These are phyloP conservation scores for Zootermopsis nevadensis DNA, from an alignment of 2,888 invertebrate genomes.

Conservation along the genomic window DNA sequence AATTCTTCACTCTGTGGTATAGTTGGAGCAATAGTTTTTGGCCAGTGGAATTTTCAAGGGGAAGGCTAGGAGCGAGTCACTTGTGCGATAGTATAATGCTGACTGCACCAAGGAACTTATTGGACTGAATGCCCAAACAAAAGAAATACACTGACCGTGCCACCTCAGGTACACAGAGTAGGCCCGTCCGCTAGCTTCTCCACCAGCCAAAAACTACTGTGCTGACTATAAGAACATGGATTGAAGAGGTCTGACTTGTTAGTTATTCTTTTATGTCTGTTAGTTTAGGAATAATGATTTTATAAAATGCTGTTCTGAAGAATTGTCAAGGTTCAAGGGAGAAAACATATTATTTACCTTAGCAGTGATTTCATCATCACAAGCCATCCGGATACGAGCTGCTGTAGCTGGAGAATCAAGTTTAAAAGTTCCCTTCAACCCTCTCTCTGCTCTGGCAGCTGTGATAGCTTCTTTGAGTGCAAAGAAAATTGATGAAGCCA, in stretches of 20 bases:
- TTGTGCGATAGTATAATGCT: background rate
- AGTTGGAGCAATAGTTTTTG: no score
- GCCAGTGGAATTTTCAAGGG: background rate
- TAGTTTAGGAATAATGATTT: no score
- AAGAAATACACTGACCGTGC: no score
- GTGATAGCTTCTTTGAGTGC: slow-evolving; percentile 90
- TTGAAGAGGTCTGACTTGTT: background rate
- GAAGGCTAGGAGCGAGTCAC: no score
- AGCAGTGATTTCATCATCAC: slow-evolving; percentile 83
- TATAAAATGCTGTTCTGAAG: background rate
- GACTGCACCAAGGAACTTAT: background rate
- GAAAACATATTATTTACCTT: slow-evolving; percentile 67
- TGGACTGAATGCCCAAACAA: no score
- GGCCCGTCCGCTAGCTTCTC: background rate
- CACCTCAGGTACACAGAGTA: no score
- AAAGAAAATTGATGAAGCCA: slow-evolving; percentile 88
- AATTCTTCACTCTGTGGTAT: background rate
- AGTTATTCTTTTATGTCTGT: background rate
- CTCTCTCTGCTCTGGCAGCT: slow-evolving; percentile 80
- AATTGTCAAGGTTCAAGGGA: background rate
- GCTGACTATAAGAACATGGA: background rate
- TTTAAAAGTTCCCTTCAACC: slow-evolving; percentile 70
- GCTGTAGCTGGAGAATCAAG: slow-evolving; percentile 89
- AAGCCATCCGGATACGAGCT: slow-evolving; percentile 89
- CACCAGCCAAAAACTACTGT: background rate